Evolutionary conservation across 1,140 invertebrate species (phyloP).

Genomic region (Formica exsecta): DNA sequence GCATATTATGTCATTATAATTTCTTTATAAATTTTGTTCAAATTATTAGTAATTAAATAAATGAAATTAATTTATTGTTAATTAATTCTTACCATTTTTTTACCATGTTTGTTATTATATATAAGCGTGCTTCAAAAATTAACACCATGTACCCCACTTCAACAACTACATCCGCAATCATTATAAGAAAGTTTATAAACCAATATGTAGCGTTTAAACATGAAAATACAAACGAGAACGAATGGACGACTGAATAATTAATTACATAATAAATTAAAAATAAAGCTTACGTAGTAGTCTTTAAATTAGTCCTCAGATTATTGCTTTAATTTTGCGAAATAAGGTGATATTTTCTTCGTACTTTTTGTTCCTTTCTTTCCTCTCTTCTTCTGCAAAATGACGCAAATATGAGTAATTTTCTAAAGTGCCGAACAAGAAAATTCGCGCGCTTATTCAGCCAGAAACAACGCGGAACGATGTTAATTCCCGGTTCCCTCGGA

Average conservation of each 20-base stretch:
- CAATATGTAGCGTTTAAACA: background rate
- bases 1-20: background rate
- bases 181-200: too few species aligned
- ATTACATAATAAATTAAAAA: background rate
- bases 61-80: background rate
- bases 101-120: background rate
- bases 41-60: background rate
- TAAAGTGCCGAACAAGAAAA: constrained; percentile 26
- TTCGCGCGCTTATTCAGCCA: constrained; percentile 52
- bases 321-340: background rate
- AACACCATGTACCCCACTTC: background rate
- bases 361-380: background rate
- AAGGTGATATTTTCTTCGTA: background rate
- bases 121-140: background rate
- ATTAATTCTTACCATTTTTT: background rate
- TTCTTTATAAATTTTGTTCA: background rate
- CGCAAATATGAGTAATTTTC: constrained; percentile 38
- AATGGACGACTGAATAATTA: background rate
- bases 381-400: background rate
- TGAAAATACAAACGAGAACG: background rate
- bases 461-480: constrained; percentile 59
- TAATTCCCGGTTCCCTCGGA: constrained; percentile 54
- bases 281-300: background rate
- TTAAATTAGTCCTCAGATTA: constrained; percentile 20
- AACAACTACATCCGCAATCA: background rate